These are phyloP conservation scores for Girardinichthys multiradiatus DNA, from an alignment of 2,113 vertebrate species.

Conservation along the genomic window DNA sequence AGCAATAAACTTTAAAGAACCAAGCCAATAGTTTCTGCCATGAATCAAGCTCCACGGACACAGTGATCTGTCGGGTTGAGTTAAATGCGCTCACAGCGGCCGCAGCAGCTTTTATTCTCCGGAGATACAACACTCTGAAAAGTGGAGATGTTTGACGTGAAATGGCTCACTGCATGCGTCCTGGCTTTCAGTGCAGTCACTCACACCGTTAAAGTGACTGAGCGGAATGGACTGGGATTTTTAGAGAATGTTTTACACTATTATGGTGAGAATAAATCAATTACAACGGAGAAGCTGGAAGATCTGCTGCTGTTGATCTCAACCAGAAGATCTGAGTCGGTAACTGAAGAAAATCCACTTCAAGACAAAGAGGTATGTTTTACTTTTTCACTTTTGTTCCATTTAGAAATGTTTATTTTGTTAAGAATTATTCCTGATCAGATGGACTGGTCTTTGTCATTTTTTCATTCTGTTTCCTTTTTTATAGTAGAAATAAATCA, in stretches of 20 bases:
- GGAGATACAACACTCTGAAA: neutral
- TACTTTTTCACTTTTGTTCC: neutral
- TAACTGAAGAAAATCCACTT: slow-evolving; percentile 61
- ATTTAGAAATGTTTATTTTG: too few species aligned
- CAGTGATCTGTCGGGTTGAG: neutral
- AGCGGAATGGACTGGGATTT: slow-evolving; percentile 1
- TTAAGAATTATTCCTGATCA: too few species aligned
- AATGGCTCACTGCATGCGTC: slow-evolving; percentile 1
- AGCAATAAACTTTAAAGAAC: neutral
- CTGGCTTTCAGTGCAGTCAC: neutral
- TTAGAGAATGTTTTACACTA: slow-evolving; percentile 67
- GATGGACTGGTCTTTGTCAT: too few species aligned
- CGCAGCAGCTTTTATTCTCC: neutral
- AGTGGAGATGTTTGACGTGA: slow-evolving; percentile 12
- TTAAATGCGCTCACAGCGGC: neutral
- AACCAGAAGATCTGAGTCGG: slow-evolving; percentile 34
- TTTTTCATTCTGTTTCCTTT: neutral
- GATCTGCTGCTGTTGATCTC: slow-evolving; percentile 71
- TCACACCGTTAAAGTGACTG: neutral
- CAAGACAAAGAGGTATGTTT: slow-evolving; percentile 59
- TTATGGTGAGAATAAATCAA: slow-evolving; percentile 67
- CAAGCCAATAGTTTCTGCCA: slow-evolving; percentile 2
- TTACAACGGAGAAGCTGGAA: slow-evolving; percentile 62
- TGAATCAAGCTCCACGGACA: neutral
- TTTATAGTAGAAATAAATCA: neutral